A percentile compares a stretch with the other conserved stretches of the same genome.
phyloP scores from a whole-genome alignment of 2,888 invertebrate genomes.

The Petrolisthes manimaculis region DNA sequence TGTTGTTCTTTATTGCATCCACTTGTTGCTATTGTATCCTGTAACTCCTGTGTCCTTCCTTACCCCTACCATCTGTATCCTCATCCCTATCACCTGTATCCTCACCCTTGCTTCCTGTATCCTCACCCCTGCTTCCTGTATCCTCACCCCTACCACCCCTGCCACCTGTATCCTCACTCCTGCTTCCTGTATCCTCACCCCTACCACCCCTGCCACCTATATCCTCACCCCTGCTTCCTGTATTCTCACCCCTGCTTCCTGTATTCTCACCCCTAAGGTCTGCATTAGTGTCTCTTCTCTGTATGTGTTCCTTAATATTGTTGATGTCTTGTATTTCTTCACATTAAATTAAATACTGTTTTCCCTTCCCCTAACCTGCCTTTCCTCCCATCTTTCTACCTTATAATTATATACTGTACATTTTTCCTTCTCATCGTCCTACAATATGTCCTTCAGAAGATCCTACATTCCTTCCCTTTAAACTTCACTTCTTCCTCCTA shows the following conservation, averaged over 20 bases:
- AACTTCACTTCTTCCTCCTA: background rate
- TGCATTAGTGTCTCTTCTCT: background rate
- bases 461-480: background rate
- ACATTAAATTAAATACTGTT: background rate
- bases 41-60: background rate
- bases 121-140: background rate
- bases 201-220: background rate
- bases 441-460: background rate
- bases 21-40: background rate
- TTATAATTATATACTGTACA: background rate
- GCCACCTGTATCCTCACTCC: background rate
- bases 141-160: background rate
- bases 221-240: background rate
- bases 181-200: too few relatives aligned
- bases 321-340: background rate
- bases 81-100: background rate
- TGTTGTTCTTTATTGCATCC: background rate
- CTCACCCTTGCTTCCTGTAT: background rate
- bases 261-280: background rate
- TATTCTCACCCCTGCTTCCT: background rate
- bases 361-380: background rate
- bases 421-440: background rate
- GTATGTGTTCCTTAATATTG: background rate
- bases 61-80: background rate
- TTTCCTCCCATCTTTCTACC: background rate